Evolutionary conservation across 1,140 invertebrate genomes (phyloP), one percentile per base, ranked within the genome.

Genomic region (Dendrolimus punctatus): DNA sequence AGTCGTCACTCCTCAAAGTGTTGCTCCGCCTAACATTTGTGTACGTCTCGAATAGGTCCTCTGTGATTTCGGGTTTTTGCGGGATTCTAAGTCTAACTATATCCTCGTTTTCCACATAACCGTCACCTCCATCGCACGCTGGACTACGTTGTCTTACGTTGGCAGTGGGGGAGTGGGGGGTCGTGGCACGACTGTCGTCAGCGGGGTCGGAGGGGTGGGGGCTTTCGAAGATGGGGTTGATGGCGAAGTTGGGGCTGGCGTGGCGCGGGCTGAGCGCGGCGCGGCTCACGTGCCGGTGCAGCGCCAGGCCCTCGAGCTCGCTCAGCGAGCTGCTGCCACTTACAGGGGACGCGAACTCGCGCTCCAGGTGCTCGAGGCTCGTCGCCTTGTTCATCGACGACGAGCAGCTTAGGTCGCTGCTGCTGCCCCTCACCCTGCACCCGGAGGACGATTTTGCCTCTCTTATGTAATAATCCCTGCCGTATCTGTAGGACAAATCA

Each of bases 391-490:
- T 80, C 57, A 81, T 70, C 7, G 82, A 80, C 41, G 46, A 73
- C 45, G 78, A 40, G 36, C 78, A 80, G 59, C 75, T 80, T 37
- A 71, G 58, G 51, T 74, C 75, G 64, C 77, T 80, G 51, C 63
- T 64, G 44, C 66, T 68, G 51, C 53, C 70, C 56, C 76, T 73
- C 48, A 66, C 74, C 38, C 82, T 88, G 6, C 85, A 85, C 37
- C 88, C 89, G 9, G 81, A 83, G 8, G 89, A 78, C 41, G 72
- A 67, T 63, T 89, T 89, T 6, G 90, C 89, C 63, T 92, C 88
- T 68, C 92, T 93, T 61, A 94, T 91, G 73, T 94, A 95, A 71
- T 94, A 95, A 77, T 94, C 93, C 62, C 93, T 88, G 48, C 91
- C 91, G 66, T 93, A 95, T 66, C 93, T 94, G 73, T 41, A 73